Evolutionary conservation across 2,888 invertebrate species (phyloP).

Genomic region (Tinea trinotella): DNA sequence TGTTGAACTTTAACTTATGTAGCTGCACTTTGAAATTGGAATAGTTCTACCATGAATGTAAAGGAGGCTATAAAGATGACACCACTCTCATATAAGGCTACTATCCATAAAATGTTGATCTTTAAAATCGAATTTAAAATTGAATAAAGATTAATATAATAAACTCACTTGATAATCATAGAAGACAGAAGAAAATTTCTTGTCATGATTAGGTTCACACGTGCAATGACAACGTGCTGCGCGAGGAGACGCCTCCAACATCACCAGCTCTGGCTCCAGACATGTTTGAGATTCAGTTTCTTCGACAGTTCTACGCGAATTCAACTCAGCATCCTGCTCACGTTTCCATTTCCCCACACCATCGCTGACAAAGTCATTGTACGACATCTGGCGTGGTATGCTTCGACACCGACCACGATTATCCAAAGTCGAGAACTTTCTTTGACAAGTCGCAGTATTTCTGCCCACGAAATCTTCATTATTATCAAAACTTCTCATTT

Average conservation of each 20-base stretch:
- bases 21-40: too few species aligned
- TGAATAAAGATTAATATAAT: too few species aligned
- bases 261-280: constrained; percentile 48
- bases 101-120: too few species aligned
- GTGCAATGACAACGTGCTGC: constrained; percentile 51
- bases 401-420: constrained; percentile 60
- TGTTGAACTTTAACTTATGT: too few species aligned
- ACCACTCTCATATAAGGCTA: too few species aligned
- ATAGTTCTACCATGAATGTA: too few species aligned
- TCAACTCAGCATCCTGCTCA: constrained; percentile 20
- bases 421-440: constrained; percentile 64
- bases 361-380: constrained; percentile 65
- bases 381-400: constrained; percentile 64
- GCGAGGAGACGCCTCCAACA: constrained; percentile 35
- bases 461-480: constrained; percentile 47
- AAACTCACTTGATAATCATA: constrained; percentile 60
- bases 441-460: constrained; percentile 44
- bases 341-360: constrained; percentile 27
- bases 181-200: constrained; percentile 52
- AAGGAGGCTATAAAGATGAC: too few species aligned
- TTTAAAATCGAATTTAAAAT: too few species aligned
- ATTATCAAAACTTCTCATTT: constrained; percentile 57
- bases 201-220: constrained; percentile 45
- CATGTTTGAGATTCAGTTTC: constrained; percentile 18
- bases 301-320: constrained; percentile 17